Evolutionary conservation across 2,113 vertebrate species (phyloP).

Genomic region (Tychaedon coryphoeus): DNA sequence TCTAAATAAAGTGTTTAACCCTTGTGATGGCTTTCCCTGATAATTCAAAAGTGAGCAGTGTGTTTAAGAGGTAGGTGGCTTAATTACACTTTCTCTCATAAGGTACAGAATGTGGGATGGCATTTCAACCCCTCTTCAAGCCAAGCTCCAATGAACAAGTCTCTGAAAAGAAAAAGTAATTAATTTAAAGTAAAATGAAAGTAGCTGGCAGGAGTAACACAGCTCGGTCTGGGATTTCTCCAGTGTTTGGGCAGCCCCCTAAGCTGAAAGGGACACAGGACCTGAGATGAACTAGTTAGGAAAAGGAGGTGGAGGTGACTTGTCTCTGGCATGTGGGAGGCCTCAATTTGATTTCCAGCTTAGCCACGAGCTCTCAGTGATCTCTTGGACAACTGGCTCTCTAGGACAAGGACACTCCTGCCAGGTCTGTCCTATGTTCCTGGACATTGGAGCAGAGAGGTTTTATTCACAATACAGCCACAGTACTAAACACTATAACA

Average conservation of each 20-base stretch:
- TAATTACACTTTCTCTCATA: background rate
- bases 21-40: slow-evolving; percentile 32
- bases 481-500: background rate
- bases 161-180: background rate
- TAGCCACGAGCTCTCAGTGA: background rate
- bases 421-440: background rate
- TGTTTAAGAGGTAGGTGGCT: background rate
- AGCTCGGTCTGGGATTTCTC: background rate
- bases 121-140: background rate
- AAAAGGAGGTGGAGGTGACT: fast-evolving
- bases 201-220: background rate
- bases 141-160: background rate
- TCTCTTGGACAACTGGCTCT: background rate
- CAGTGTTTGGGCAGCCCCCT: fast-evolving
- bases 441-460: background rate
- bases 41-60: background rate
- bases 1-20: slow-evolving; percentile 80
- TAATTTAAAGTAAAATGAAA: background rate
- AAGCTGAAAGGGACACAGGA: background rate
- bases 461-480: background rate
- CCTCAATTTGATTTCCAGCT: background rate
- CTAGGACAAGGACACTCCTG: background rate
- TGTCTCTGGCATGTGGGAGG: background rate
- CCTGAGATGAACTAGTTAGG: background rate
- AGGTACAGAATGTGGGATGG: background rate